Base-by-base conservation (phyloP, 1,140 invertebrate species). In the Drosophila bipectinata region DNA sequence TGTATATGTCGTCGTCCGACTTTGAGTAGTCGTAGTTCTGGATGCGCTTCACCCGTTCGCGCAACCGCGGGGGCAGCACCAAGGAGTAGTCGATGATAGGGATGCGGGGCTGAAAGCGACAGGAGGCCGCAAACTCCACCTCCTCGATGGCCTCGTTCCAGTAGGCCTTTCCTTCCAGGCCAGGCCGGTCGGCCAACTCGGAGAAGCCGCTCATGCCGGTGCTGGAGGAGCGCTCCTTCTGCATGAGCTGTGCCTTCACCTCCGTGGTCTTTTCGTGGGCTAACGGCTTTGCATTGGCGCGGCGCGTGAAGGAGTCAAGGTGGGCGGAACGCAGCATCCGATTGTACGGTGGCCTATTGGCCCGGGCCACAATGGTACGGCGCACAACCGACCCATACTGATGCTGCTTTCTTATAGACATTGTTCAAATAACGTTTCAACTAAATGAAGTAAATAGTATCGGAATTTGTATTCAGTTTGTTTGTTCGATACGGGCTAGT, bases 1-100 rank as follows among this genome's bases (percentile, higher is more conserved):
- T 88, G 41, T 69, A 90, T 9, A 82, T 78, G 14, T 81, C 72
- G 3, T 84, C 76, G 18, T 91, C 87, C 0, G 83, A 87, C 30
- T 84, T 85, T 7, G 77, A 79, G 32, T 72, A 84, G 39, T 91
- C 88, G n/a, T 91, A 90, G 10, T 84, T 44, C 41, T 91, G 76
- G 26, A 91, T 91, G 8, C 77, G 73, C 21, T 79, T 73, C 2
- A 91, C 82, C 21, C 90, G 72, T 12, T 85, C 71, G 0, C 77
- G 71, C 12, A 91, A 30, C 4, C 54, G 49, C 1, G 74, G 69
- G 0, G 90, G 90, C 44, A 91, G 24, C 4, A 90, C 83, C 12
- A 89, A 5, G 0, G 90, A 90, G 18, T 90, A 90, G 24, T 91
- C 90, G 12, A 78, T 77, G 34, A 79, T 53, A 3, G 80, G 83